Evolutionary conservation across 2,797 vertebrate genomes (phyloP), one percentile per base, ranked within the genome.

Genomic region (Melopsittacus undulatus): DNA sequence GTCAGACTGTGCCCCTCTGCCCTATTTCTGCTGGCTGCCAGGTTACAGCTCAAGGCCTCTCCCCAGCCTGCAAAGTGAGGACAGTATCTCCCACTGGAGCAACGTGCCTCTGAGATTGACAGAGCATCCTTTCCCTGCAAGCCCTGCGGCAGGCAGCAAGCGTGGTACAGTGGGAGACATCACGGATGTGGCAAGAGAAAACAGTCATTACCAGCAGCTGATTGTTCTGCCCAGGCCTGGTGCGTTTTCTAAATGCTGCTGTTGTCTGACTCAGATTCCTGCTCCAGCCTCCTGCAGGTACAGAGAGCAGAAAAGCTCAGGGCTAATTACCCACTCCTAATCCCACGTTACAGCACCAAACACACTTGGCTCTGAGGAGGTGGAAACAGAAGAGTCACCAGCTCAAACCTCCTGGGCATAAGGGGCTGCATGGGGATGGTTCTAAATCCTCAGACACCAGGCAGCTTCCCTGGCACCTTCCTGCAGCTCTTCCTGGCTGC

Each of bases 251-350:
- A 69, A 51, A 62, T 20, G 74, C 61, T 87, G 70, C n/a, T 92
- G 95, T 83, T 86, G 40, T 88, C 92, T 94, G 91, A 96, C 89
- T 96, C 87, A 94, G 72, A 92, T 18, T 77, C 86, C 74, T 67
- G 36, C 90, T 48, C 59, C 68, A 93, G 81, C 85, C 92, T 89
- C 92, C 85, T 63, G 88, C 93, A 96, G 95, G 92, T 96, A 89
- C n/a, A 92, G 68, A 11, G 56, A 69, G 42, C 67, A 70, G 88
- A 63, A 90, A 62, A 90, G 54, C 93, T 84, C 19, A 2, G 26
- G 87, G 92, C 94, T 94, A 69, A 89, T 95, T 92, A 92, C 59
- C 88, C 51, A 5, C 83, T 77, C 46, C n/a, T 57, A 66, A 69
- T 90, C 92, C 90, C 94, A 93, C 86, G 5, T 43, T 43, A 76